Conservation (phyloP, 2,113 vertebrate genomes). For the Meriones unguiculatus region DNA sequence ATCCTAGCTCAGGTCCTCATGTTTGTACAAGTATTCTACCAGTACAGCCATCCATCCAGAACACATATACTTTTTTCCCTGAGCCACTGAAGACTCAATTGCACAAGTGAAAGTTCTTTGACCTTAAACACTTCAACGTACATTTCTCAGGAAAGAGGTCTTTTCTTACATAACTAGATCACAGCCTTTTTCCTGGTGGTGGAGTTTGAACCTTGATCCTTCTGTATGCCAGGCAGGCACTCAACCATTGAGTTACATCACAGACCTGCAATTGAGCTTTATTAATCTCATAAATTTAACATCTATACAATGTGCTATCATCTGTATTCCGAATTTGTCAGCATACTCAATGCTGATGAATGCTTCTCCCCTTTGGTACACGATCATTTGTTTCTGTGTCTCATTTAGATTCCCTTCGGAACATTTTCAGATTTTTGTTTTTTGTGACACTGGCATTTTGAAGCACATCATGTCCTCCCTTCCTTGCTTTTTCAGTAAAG, state of each 20-base stretch:
- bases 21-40: background rate
- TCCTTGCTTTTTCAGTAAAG: background rate
- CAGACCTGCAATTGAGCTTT: background rate
- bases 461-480: background rate
- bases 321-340: background rate
- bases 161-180: background rate
- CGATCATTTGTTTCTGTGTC: background rate
- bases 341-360: background rate
- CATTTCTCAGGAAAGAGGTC: background rate
- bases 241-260: background rate
- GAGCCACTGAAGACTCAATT: background rate
- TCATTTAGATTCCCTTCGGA: background rate
- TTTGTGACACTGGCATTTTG: background rate
- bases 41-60: background rate
- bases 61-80: background rate
- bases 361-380: background rate
- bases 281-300: background rate
- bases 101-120: background rate
- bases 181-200: background rate
- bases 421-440: background rate
- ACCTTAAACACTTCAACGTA: background rate
- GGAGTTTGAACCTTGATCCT: background rate
- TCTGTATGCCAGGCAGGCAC: background rate
- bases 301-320: background rate
- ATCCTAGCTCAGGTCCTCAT: background rate